These are phyloP conservation scores for Rhyzopertha dominica DNA, from an alignment of 1,140 invertebrate species.

Conservation along the genomic window DNA sequence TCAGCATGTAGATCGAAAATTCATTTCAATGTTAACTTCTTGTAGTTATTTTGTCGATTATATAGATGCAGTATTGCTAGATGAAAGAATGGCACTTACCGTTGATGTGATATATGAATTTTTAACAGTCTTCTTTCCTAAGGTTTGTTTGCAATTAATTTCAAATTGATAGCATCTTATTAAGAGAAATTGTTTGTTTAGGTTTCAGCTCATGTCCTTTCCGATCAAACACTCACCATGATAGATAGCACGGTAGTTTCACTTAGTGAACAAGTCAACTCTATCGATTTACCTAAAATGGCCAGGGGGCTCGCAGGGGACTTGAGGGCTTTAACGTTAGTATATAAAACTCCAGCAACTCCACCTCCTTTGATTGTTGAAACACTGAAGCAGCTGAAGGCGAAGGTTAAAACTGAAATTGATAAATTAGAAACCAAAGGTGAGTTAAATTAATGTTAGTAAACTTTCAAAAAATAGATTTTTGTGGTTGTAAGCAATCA, in stretches of 20 bases:
- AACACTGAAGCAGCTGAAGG: conserved; percentile 35
- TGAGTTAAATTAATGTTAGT: conserved; percentile 14
- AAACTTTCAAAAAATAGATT: conserved; percentile 5
- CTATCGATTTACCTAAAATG: conserved; percentile 48
- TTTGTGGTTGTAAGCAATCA: conserved; percentile 4
- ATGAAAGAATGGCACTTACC: conserved; percentile 72
- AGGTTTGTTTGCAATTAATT: conserved; percentile 49
- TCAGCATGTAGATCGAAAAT: conserved; percentile 68
- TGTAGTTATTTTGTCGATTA: conserved; percentile 79
- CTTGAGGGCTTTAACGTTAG: conserved; percentile 51
- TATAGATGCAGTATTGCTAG: conserved; percentile 72
- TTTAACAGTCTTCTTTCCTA: conserved; percentile 76
- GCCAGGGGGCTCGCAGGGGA: conserved; percentile 53
- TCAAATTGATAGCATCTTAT: background rate
- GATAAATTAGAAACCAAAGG: conserved; percentile 18
- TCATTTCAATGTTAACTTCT: conserved; percentile 69
- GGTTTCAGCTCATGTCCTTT: conserved; percentile 55
- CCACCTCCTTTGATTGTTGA: conserved; percentile 31
- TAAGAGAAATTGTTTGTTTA: conserved; percentile 22
- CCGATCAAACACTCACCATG: conserved; percentile 55
- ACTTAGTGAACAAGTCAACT: conserved; percentile 50
- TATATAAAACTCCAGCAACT: conserved; percentile 47
- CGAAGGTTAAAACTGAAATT: conserved; percentile 25
- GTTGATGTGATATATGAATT: conserved; percentile 77
- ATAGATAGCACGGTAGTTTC: conserved; percentile 54